A percentile compares a stretch with the other conserved stretches of the same genome.
phyloP scores from a whole-genome alignment of 2,797 vertebrate genomes.

The Bothrops alternatus region DNA sequence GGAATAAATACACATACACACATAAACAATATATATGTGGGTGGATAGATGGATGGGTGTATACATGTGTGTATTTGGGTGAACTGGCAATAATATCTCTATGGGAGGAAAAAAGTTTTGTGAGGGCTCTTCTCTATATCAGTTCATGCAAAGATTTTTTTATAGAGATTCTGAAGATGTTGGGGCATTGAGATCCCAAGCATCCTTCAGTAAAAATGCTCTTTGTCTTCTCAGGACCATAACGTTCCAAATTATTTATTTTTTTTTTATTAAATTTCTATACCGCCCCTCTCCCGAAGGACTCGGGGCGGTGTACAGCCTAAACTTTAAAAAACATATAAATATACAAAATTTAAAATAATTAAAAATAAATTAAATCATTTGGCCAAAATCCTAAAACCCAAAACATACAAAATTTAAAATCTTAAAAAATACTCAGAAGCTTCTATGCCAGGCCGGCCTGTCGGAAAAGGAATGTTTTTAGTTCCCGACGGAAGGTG shows the following conservation, averaged over 20 bases:
- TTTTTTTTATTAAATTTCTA: no score
- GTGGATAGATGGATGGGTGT: not conserved
- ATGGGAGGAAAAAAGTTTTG: not conserved
- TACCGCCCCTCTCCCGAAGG: no score
- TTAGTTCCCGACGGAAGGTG: no score
- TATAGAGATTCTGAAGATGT: not conserved
- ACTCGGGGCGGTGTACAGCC: no score
- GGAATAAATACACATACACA: not conserved
- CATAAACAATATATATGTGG: not conserved
- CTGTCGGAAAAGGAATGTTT: no score
- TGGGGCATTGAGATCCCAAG: not conserved
- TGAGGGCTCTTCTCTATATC: not conserved
- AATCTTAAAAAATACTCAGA: no score
- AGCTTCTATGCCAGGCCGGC: no score
- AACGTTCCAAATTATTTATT: not conserved
- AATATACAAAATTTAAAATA: no score
- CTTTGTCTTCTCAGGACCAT: not conserved
- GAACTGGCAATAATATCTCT: not conserved
- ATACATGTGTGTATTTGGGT: not conserved
- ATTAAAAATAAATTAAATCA: no score
- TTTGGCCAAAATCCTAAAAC: no score
- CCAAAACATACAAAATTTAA: no score
- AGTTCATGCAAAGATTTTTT: not conserved
- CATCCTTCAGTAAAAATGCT: not conserved
- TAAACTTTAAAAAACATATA: no score